These are phyloP conservation scores for Lophotriccus pileatus DNA, from an alignment of 2,797 vertebrate genomes.

Conservation along the genomic window DNA sequence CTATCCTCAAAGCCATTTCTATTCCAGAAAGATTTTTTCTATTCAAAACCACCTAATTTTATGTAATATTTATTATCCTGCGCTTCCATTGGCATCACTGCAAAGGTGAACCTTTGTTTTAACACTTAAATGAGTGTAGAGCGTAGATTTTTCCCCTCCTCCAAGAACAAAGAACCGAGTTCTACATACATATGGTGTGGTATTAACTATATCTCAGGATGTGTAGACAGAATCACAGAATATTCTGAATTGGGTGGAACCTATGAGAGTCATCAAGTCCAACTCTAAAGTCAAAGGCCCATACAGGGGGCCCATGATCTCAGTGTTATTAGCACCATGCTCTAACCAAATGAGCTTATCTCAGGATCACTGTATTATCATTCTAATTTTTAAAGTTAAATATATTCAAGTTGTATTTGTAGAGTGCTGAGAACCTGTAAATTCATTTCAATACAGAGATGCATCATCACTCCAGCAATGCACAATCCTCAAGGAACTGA, in stretches of 20 bases:
- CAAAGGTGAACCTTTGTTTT: neutral
- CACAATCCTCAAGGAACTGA: neutral
- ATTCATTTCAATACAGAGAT: neutral
- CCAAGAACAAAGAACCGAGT: neutral
- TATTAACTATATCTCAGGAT: neutral
- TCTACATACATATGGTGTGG: neutral
- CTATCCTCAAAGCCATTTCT: neutral
- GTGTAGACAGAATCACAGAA: neutral
- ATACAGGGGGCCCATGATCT: neutral
- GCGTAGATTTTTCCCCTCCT: neutral
- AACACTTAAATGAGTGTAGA: neutral
- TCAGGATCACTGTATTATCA: neutral
- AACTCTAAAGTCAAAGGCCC: neutral
- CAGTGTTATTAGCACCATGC: neutral
- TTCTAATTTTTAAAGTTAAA: neutral
- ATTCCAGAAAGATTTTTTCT: neutral
- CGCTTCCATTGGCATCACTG: neutral
- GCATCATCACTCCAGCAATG: neutral
- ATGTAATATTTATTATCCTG: neutral
- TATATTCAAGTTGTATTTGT: neutral
- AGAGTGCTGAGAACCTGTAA: neutral
- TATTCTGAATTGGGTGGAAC: neutral
- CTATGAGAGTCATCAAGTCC: neutral
- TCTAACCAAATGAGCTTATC: neutral
- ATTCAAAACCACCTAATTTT: neutral